phyloP scores from a whole-genome alignment of 2,113 vertebrate species.

The Apus apus region DNA sequence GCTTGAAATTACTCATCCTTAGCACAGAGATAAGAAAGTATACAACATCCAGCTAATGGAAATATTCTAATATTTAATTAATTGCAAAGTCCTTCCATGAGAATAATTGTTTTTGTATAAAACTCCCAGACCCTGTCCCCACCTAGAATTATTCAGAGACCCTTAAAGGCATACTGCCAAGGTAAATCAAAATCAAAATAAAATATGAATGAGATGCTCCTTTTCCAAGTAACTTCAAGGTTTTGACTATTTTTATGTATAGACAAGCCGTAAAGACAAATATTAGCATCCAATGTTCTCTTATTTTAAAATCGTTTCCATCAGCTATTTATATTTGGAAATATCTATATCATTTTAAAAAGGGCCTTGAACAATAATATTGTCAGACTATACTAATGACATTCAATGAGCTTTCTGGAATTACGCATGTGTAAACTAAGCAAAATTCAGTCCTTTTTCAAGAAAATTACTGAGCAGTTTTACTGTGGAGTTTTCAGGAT shows the following conservation, averaged over 20 bases:
- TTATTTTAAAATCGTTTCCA: not conserved
- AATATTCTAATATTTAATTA: not conserved
- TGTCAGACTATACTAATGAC: not conserved
- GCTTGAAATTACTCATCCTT: not conserved
- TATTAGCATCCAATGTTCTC: not conserved
- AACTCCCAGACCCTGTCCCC: not conserved
- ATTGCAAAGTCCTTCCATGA: not conserved
- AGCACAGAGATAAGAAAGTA: not conserved
- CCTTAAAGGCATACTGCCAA: not conserved
- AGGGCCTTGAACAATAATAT: not conserved
- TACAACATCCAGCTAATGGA: not conserved
- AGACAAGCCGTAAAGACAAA: not conserved
- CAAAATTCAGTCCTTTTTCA: not conserved
- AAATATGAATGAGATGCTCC: not conserved
- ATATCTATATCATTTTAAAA: not conserved
- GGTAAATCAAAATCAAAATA: not conserved
- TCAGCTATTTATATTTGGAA: not conserved
- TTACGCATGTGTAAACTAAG: not conserved
- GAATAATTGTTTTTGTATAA: not conserved
- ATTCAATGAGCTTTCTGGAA: not conserved
- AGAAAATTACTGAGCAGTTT: not conserved
- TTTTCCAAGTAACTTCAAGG: not conserved
- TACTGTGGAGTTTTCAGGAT: not conserved
- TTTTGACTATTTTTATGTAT: not conserved
- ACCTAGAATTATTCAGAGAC: not conserved